A percentile compares a stretch with the other conserved stretches of the same genome.
phyloP scores from a whole-genome alignment of 2,888 invertebrate genomes.

The Lissocephala sabroskyi region DNA sequence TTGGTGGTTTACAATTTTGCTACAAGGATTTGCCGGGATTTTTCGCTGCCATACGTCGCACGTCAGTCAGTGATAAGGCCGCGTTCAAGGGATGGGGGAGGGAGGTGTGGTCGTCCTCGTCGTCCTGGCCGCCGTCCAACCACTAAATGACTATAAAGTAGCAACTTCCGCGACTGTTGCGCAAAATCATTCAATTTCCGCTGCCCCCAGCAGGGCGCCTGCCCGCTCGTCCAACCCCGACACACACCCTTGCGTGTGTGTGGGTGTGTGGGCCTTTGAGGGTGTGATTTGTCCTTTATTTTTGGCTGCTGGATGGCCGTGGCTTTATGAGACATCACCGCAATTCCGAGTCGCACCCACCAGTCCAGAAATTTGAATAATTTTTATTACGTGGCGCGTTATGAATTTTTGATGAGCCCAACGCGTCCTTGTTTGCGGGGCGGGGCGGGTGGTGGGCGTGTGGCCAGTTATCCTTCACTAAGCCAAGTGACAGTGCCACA shows the following conservation, averaged over 20 bases:
- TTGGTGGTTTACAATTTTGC: constrained; percentile 1
- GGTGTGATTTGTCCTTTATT: constrained; percentile 67
- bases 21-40: too few species aligned
- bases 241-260: constrained; percentile 7
- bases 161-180: constrained; percentile 69
- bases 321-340: constrained; percentile 60
- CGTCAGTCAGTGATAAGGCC: constrained; percentile 27
- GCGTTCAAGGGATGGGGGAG: constrained; percentile 36
- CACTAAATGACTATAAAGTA: constrained; percentile 70
- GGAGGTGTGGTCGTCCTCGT: background rate
- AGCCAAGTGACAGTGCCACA: constrained; percentile 66
- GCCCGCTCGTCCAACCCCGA: background rate
- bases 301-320: constrained; percentile 26
- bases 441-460: constrained; percentile 36
- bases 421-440: constrained; percentile 24
- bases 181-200: constrained; percentile 71
- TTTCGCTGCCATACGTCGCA: too few species aligned
- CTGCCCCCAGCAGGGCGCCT: constrained; percentile 29
- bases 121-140: constrained; percentile 44
- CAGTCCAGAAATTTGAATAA: constrained; percentile 64
- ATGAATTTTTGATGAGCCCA: constrained; percentile 67
- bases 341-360: constrained; percentile 40
- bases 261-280: constrained; percentile 45
- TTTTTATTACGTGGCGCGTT: constrained; percentile 68
- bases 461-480: constrained; percentile 65